Percentiles rank a stretch among this genome's conserved stretches.
phyloP scores from a whole-genome alignment of 2,113 vertebrate species.

The Leptocoma aspasia region DNA sequence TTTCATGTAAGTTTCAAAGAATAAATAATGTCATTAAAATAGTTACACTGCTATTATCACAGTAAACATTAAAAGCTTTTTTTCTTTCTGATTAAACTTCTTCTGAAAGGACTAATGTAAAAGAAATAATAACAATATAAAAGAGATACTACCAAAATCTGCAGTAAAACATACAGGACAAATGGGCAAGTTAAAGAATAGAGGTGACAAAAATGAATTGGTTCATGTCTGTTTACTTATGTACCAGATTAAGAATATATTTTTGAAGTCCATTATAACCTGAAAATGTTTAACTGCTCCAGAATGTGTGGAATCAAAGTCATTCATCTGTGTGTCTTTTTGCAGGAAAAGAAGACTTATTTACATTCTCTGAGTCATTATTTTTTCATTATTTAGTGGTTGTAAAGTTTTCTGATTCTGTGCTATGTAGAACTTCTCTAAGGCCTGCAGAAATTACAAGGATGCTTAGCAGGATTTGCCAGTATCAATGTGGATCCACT shows the following conservation, averaged over 20 bases:
- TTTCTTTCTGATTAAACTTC: background rate
- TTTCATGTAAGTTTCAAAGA: background rate
- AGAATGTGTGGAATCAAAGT: background rate
- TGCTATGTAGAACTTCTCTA: background rate
- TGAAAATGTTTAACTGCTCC: background rate
- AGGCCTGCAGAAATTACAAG: background rate
- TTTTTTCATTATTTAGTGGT: background rate
- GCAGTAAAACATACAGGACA: background rate
- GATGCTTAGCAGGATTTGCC: background rate
- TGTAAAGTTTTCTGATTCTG: background rate
- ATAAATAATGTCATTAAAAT: conserved; percentile 17
- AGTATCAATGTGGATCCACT: background rate
- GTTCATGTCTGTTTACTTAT: background rate
- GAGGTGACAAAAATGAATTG: background rate
- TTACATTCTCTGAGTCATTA: background rate
- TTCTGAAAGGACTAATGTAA: background rate
- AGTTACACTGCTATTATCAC: background rate
- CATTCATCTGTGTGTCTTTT: background rate
- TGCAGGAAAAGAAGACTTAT: background rate
- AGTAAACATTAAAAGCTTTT: background rate
- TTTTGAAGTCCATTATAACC: background rate
- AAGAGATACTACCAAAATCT: background rate
- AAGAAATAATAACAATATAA: background rate
- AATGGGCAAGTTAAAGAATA: background rate
- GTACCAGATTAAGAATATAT: background rate